Base-by-base conservation (phyloP, 1,140 invertebrate species). In the Cotesia vestalis region DNA sequence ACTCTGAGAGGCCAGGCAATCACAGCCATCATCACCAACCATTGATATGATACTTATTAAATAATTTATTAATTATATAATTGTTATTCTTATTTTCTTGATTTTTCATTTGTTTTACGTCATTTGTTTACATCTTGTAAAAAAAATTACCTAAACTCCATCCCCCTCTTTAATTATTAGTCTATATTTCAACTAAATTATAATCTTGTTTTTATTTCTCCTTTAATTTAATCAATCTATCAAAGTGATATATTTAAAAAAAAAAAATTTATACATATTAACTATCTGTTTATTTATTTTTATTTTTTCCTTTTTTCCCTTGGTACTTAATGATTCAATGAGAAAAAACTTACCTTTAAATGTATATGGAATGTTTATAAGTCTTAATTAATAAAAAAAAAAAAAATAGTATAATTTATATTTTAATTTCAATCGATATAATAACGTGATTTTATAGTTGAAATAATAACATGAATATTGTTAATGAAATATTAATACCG, bases 1-100 rank as follows among this genome's bases (percentile, higher is more conserved):
- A 82, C 80, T 81, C 83, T 85, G 83, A 85, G 85, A 87, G 85
- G 86, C 84, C 86, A 87, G 85, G 85, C 85, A 87, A 86, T 86
- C 85, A 85, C 85, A 86, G 85, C 85, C 27, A 27, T 27, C 27
- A 27, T 27, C 27, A 86, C 84, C 85, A 85, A 86, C 83, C 84
- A 86, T 85, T 83, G 85, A 86, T 78, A 83, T 81, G 83, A 79
- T 78, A 81, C 73, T 80, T 82, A 83, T 79, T 77, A 81, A 84
- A 78, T 80, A 84, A 85, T 82, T 79, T 80, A 17, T 17, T 17
- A 17, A 17, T 17, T 17, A 17, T 17, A 1, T n/a, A n/a, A n/a
- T n/a, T n/a, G n/a, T 80, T 82, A 80, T 55, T 36, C 1, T 27
- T 46, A 5, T 61, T 61, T 73, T 27, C 51, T 62, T n/a, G 14